Evolutionary conservation across 2,888 invertebrate genomes (phyloP).

Genomic region (Anarsia innoxiella): DNA sequence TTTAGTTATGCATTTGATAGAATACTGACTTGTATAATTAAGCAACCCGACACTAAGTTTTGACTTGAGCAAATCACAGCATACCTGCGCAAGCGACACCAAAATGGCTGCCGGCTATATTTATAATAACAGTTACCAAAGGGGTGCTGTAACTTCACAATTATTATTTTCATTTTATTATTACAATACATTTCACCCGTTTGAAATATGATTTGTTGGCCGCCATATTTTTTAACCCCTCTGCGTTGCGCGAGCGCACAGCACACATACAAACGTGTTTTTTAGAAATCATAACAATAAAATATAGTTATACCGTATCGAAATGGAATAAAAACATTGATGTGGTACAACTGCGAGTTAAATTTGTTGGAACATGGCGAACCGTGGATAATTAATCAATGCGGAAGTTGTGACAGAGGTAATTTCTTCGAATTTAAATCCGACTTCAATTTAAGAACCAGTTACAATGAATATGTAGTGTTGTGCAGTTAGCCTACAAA

Average conservation of each 20-base stretch:
- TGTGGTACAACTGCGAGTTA: slow-evolving; percentile 1
- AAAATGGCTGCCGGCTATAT: slow-evolving; percentile 5
- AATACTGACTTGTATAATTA: too few species aligned
- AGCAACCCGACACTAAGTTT: slow-evolving; percentile 9
- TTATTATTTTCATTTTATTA: slow-evolving; percentile 70
- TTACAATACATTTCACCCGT: slow-evolving; percentile 72
- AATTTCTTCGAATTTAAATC: slow-evolving; percentile 18
- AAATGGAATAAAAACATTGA: slow-evolving; percentile 22
- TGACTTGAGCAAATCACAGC: slow-evolving; percentile 15
- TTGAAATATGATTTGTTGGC: slow-evolving; percentile 71
- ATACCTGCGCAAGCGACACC: slow-evolving; percentile 12
- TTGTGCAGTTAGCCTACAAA: too few species aligned
- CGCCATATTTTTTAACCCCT: slow-evolving; percentile 56
- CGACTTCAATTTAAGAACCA: too few species aligned
- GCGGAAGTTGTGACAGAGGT: slow-evolving; percentile 47
- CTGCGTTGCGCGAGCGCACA: slow-evolving; percentile 36
- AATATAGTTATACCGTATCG: slow-evolving; percentile 48
- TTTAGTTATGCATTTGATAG: too few species aligned
- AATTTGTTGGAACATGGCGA: slow-evolving; percentile 10
- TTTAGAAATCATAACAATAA: slow-evolving; percentile 32
- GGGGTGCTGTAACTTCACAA: slow-evolving; percentile 51
- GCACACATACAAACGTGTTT: slow-evolving; percentile 27
- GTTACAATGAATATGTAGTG: too few species aligned
- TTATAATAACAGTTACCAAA: slow-evolving; percentile 23
- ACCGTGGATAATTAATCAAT: slow-evolving; percentile 37